Evolutionary conservation across 2,888 invertebrate genomes (phyloP).

Genomic region (Melitaea athalia): DNA sequence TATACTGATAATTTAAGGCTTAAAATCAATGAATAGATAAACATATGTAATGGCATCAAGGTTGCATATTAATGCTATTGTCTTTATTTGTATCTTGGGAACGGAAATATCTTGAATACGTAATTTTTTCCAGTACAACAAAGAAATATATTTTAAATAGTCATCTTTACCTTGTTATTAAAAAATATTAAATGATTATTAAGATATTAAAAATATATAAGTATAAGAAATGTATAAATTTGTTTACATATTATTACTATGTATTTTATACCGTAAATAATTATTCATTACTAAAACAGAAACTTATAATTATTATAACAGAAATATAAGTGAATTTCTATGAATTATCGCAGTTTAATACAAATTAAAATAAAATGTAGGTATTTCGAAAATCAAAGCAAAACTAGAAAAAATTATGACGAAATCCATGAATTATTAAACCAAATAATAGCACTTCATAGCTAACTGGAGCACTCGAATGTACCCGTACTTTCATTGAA

Average conservation of each 20-base stretch:
- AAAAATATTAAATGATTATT: no score
- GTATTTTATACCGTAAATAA: no score
- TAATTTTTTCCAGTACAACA: background rate
- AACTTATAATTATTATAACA: no score
- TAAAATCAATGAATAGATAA: slow-evolving; percentile 39
- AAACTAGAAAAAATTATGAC: slow-evolving; percentile 12
- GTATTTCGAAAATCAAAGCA: background rate
- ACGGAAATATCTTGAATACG: background rate
- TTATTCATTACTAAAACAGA: no score
- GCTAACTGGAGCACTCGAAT: slow-evolving; percentile 19
- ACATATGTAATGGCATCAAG: slow-evolving; percentile 61
- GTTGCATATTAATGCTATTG: slow-evolving; percentile 42
- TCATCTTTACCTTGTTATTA: no score
- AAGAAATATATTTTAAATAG: background rate
- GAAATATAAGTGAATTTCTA: no score
- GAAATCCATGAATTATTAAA: slow-evolving; percentile 8
- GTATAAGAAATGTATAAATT: no score
- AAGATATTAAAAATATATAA: no score
- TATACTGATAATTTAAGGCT: slow-evolving; percentile 5
- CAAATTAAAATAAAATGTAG: background rate
- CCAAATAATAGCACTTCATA: slow-evolving; percentile 17
- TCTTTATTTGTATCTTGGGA: background rate
- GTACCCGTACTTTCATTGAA: slow-evolving; percentile 8
- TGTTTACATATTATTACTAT: no score
- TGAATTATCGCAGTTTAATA: no score